These are phyloP conservation scores for Argya squamiceps DNA, from an alignment of 2,797 vertebrate genomes.

Conservation along the genomic window DNA sequence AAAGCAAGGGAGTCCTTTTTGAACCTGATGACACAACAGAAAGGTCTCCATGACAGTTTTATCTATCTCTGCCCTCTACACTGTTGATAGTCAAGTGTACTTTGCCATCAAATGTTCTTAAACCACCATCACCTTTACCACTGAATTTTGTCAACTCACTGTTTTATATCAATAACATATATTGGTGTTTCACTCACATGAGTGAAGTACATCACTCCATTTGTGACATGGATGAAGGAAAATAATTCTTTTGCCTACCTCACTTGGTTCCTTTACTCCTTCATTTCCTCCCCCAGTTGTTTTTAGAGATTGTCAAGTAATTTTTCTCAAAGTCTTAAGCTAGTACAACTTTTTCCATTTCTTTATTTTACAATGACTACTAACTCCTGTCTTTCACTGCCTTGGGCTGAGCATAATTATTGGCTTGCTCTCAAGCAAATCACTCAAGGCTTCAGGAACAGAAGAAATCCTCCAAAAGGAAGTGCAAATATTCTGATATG, in stretches of 20 bases:
- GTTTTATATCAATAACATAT: neutral
- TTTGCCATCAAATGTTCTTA: neutral
- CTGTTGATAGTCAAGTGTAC: neutral
- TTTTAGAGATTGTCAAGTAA: neutral
- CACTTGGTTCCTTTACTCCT: neutral
- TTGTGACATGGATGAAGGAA: neutral
- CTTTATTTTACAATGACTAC: neutral
- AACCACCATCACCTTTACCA: neutral
- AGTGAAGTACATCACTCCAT: neutral
- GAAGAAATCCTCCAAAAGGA: neutral
- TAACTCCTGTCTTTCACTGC: neutral
- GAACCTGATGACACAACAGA: neutral
- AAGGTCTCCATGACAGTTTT: neutral
- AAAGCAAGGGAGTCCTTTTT: neutral
- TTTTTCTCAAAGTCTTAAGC: neutral
- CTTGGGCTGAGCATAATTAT: neutral
- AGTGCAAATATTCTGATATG: neutral
- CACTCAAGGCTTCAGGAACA: neutral
- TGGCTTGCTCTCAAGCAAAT: neutral
- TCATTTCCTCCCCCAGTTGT: rapidly evolving
- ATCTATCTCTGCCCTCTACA: rapidly evolving
- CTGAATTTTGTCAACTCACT: neutral
- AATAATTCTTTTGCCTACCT: neutral
- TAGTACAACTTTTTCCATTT: neutral
- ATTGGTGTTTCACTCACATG: neutral